Conservation (phyloP, 1,140 invertebrate species). For the Ditylenchus dipsaci region DNA sequence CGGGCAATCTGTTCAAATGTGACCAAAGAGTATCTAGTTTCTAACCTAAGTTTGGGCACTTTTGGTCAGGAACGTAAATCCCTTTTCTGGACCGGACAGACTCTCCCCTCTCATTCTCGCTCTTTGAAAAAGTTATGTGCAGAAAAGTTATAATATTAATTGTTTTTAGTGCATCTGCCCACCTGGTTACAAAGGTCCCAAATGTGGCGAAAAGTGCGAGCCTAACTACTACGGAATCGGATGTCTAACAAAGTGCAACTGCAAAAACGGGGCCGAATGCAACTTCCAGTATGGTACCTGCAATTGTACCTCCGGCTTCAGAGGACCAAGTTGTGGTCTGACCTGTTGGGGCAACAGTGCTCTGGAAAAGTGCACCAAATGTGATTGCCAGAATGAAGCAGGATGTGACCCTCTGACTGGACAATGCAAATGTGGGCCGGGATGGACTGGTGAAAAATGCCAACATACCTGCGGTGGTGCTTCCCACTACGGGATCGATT, state of each 20-base stretch:
- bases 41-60: too few species aligned
- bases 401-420: conserved; percentile 75
- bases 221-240: conserved; percentile 58
- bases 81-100: too few species aligned
- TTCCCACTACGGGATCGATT: conserved; percentile 57
- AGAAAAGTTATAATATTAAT: too few species aligned
- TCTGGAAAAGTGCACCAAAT: conserved; percentile 69
- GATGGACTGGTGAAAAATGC: conserved; percentile 68
- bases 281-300: conserved; percentile 61
- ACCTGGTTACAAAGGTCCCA: conserved; percentile 58
- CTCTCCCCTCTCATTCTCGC: too few species aligned
- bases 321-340: conserved; percentile 58
- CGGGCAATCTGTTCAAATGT: too few species aligned
- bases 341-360: conserved; percentile 36
- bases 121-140: too few species aligned
- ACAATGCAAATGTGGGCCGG: conserved; percentile 73
- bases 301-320: conserved; percentile 60
- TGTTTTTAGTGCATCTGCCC: conserved; percentile 76
- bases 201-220: conserved; percentile 67
- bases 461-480: conserved; percentile 52
- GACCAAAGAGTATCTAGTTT: too few species aligned
- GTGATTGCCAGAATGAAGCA: conserved; percentile 84
- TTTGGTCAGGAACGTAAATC: too few species aligned
- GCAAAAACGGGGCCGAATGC: conserved; percentile 61
- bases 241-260: conserved; percentile 60